Evolutionary conservation across 2,888 invertebrate species (phyloP).

Genomic region (Nebria brevicollis): DNA sequence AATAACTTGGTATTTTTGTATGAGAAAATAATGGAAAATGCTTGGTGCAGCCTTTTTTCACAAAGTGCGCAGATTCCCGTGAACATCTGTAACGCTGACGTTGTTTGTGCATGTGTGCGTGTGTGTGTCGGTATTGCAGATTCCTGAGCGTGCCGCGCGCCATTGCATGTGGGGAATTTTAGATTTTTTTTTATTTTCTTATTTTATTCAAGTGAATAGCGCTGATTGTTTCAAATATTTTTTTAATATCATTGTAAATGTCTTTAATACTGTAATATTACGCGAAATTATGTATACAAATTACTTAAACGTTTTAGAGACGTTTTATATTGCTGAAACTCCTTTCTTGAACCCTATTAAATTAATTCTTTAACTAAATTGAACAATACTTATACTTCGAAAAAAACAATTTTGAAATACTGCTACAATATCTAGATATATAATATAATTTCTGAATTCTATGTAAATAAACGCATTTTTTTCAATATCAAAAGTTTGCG

Average conservation of each 20-base stretch:
- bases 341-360: no score
- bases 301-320: no score
- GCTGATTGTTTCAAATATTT: conserved; percentile 34
- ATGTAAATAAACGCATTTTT: no score
- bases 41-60: conserved; percentile 18
- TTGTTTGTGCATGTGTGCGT: conserved; percentile 21
- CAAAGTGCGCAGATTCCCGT: conserved; percentile 29
- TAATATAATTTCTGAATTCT: no score
- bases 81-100: conserved; percentile 31
- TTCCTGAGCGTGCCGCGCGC: conserved; percentile 30
- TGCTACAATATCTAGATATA: no score
- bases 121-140: conserved; percentile 22
- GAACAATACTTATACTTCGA: no score
- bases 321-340: no score
- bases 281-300: no score
- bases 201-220: conserved; percentile 23
- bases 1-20: conserved; percentile 28
- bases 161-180: conserved; percentile 31
- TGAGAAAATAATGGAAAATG: conserved; percentile 41
- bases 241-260: conserved; percentile 2
- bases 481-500: no score
- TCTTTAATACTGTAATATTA: not conserved
- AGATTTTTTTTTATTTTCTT: conserved; percentile 30
- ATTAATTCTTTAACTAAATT: no score
- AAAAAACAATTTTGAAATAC: no score